phyloP scores from a whole-genome alignment of 2,797 vertebrate genomes.

The Rhinella marina region DNA sequence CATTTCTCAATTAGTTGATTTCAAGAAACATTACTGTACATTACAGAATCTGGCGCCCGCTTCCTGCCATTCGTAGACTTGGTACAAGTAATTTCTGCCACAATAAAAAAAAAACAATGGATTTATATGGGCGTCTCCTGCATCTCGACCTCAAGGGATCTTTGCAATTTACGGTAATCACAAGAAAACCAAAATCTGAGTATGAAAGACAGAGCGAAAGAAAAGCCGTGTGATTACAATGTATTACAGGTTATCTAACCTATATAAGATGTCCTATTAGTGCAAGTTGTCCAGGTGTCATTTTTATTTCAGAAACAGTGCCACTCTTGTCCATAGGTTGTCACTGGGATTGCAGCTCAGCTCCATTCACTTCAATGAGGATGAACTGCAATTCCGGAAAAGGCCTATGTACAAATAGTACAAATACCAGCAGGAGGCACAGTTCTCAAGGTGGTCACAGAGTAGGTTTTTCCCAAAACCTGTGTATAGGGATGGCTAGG shows the following conservation, averaged over 20 bases:
- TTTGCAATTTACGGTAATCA: conserved; percentile 6
- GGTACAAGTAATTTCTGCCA: background rate
- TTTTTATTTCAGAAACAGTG: background rate
- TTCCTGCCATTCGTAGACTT: background rate
- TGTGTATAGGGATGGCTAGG: no score
- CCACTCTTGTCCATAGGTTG: background rate
- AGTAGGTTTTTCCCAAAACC: no score
- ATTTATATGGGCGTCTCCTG: background rate
- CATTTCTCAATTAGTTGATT: conserved; percentile 21
- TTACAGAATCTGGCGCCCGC: background rate
- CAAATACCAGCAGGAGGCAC: no score
- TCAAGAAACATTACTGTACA: background rate
- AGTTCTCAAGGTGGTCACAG: no score
- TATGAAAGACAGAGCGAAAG: background rate
- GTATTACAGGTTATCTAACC: background rate
- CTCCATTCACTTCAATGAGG: background rate
- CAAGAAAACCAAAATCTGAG: background rate
- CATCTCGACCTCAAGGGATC: background rate
- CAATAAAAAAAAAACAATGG: background rate
- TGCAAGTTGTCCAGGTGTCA: background rate
- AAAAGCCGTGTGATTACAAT: background rate
- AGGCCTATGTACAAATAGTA: no score
- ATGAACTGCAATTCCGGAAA: no score
- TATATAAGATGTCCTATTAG: no score
- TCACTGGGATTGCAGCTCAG: no score